A percentile compares a stretch with the other conserved stretches of the same genome.
phyloP scores from a whole-genome alignment of 2,113 vertebrate genomes.

The Phainopepla nitens region DNA sequence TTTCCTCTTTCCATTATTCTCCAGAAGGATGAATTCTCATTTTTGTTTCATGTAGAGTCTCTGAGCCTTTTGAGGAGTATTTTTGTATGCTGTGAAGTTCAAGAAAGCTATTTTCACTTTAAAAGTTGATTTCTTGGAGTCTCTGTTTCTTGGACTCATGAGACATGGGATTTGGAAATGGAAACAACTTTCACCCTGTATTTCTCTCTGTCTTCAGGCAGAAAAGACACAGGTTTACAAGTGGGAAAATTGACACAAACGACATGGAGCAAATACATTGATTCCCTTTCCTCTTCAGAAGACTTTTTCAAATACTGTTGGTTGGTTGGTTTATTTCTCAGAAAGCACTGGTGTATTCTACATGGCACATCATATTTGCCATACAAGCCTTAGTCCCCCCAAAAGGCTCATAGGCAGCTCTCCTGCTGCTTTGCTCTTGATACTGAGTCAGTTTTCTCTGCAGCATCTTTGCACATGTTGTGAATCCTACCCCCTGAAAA shows the following conservation, averaged over 20 bases:
- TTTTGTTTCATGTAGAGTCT: neutral
- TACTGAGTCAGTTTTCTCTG: neutral
- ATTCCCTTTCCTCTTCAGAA: neutral
- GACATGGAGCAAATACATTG: neutral
- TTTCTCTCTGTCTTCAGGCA: neutral
- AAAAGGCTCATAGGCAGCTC: neutral
- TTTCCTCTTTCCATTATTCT: neutral
- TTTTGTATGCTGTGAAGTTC: neutral
- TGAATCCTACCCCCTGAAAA: neutral
- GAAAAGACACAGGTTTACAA: constrained; percentile 2
- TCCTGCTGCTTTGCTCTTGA: neutral
- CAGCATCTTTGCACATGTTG: neutral
- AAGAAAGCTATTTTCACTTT: constrained; percentile 3
- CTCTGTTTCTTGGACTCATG: neutral
- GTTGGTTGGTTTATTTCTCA: neutral
- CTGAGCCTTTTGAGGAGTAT: neutral
- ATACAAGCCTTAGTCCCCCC: neutral
- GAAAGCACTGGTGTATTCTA: neutral
- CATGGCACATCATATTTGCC: neutral
- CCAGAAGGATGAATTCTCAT: neutral
- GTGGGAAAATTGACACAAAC: neutral
- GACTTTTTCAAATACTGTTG: neutral
- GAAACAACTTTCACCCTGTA: neutral
- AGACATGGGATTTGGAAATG: neutral
- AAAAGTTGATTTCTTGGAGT: constrained; percentile 10